Conservation (phyloP, 2,797 vertebrate genomes). For the Hipposideros larvatus region DNA sequence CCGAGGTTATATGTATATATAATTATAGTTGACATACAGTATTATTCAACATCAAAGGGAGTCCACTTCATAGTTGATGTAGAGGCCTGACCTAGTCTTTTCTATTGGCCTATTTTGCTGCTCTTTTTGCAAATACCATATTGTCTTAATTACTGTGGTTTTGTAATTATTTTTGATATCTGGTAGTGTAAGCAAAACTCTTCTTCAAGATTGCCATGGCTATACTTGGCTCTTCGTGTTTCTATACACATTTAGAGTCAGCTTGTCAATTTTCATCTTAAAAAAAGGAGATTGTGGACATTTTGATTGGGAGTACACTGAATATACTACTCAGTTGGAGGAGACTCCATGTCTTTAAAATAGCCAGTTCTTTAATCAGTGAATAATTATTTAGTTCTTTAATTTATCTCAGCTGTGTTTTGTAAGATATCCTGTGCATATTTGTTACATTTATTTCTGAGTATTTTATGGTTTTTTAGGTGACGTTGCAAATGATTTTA, state of each 20-base stretch:
- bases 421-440: not conserved
- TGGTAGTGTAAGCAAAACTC: not conserved
- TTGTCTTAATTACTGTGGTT: not conserved
- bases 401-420: slow-evolving; percentile 1
- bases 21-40: too few relatives aligned
- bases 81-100: not conserved
- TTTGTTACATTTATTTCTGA: not conserved
- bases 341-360: not conserved
- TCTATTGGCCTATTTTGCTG: not conserved
- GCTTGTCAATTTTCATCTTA: not conserved
- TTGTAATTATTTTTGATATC: slow-evolving; percentile 26
- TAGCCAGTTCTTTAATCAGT: not conserved
- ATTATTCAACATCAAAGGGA: too few relatives aligned
- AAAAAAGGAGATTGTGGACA: not conserved
- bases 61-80: too few relatives aligned
- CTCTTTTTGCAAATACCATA: not conserved
- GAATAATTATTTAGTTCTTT: slow-evolving; percentile 48
- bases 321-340: not conserved
- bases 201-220: slow-evolving; percentile 7
- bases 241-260: not conserved
- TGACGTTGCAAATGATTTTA: not conserved
- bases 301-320: not conserved
- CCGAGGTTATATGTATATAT: too few relatives aligned
- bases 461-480: not conserved
- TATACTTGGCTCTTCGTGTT: not conserved